Conservation (phyloP, 2,888 invertebrate species). For the Drosophila diplacantha region DNA sequence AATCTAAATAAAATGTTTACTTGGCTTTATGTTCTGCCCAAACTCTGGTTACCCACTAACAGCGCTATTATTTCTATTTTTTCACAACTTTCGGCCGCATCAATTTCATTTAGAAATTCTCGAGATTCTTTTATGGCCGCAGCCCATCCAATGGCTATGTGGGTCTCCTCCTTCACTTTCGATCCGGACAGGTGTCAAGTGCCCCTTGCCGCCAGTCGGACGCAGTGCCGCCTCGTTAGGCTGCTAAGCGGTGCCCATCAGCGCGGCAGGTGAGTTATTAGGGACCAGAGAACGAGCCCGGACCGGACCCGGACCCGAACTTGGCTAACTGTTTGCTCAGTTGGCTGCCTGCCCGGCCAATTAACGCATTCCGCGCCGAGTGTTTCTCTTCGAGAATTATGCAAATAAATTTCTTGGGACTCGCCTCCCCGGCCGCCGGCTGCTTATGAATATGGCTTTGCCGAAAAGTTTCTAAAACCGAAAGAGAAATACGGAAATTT, state of each 20-base stretch:
- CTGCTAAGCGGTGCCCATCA: constrained; percentile 41
- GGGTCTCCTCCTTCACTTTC: constrained; percentile 37
- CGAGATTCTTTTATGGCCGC: constrained; percentile 42
- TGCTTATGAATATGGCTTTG: constrained; percentile 53
- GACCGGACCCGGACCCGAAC: not conserved
- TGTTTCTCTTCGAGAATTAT: constrained; percentile 28
- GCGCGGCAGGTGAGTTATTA: constrained; percentile 39
- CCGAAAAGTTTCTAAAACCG: constrained; percentile 59
- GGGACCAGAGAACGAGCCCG: constrained; percentile 22
- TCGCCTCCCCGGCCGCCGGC: constrained; percentile 3
- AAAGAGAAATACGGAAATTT: constrained; percentile 32
- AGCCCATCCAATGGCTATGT: constrained; percentile 30
- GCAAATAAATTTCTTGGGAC: constrained; percentile 54
- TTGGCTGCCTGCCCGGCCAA: constrained; percentile 55
- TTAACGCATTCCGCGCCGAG: constrained; percentile 64
- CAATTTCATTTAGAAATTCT: constrained; percentile 60
- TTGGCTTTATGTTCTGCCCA: too few relatives aligned
- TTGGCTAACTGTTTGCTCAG: constrained; percentile 41
- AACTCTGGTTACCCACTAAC: constrained; percentile 1
- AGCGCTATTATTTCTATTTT: constrained; percentile 5
- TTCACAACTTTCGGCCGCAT: constrained; percentile 22
- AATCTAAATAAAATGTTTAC: not conserved
- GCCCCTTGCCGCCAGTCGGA: constrained; percentile 11
- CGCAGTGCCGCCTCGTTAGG: constrained; percentile 40
- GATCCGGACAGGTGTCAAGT: constrained; percentile 26